phyloP scores from a whole-genome alignment of 2,888 invertebrate species.

The Spisula solida region DNA sequence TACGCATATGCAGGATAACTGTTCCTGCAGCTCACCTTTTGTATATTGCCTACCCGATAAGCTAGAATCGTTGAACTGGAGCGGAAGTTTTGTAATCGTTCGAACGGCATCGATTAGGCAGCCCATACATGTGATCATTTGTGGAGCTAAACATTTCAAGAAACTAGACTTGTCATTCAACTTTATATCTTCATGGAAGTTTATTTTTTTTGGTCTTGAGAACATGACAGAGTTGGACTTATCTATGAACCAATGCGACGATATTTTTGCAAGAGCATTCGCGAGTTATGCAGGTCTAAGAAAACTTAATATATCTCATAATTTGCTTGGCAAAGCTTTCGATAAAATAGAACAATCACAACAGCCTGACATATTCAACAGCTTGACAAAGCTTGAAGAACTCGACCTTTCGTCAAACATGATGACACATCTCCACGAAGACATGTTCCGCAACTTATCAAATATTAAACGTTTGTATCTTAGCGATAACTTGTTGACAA shows the following conservation, averaged over 20 bases:
- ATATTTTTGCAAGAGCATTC: conserved; percentile 48
- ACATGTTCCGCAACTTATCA: conserved; percentile 40
- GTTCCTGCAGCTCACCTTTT: not conserved
- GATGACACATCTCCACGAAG: conserved; percentile 17
- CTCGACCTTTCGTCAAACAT: conserved; percentile 52
- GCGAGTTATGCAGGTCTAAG: conserved; percentile 33
- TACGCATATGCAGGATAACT: too few relatives aligned
- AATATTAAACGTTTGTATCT: conserved; percentile 43
- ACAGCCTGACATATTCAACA: not conserved
- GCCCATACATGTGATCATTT: too few relatives aligned
- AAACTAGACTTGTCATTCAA: conserved; percentile 63
- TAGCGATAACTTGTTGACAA: conserved; percentile 32
- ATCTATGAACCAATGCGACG: conserved; percentile 56
- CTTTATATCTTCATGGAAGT: conserved; percentile 51
- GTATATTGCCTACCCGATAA: conserved; percentile 15
- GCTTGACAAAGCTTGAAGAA: conserved; percentile 7
- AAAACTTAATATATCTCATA: conserved; percentile 54
- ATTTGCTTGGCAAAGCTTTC: conserved; percentile 46
- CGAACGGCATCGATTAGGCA: conserved; percentile 42
- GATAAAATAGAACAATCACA: not conserved
- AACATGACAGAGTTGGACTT: conserved; percentile 56
- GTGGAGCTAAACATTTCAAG: conserved; percentile 31
- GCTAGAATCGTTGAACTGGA: conserved; percentile 34
- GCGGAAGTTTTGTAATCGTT: too few relatives aligned
- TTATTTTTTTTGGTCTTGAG: conserved; percentile 55